Conservation (phyloP, 2,888 invertebrate species). For the Eledone cirrhosa region DNA sequence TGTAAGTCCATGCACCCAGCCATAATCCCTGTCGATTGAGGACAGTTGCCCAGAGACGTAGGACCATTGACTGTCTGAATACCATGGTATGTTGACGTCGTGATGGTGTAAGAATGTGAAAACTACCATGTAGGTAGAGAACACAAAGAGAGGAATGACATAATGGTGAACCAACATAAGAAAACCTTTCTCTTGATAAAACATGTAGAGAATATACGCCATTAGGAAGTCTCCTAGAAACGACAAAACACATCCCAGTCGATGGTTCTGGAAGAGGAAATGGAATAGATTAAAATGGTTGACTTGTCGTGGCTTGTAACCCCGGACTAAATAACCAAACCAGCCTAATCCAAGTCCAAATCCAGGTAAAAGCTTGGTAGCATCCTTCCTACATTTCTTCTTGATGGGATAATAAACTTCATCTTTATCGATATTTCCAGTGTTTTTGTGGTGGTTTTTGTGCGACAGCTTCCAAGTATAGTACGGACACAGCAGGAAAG, state of each 20-base stretch:
- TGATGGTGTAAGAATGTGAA: slow-evolving; percentile 64
- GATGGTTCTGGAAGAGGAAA: slow-evolving; percentile 48
- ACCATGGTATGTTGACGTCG: slow-evolving; percentile 61
- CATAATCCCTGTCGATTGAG: slow-evolving; percentile 62
- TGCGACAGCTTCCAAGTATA: slow-evolving; percentile 63
- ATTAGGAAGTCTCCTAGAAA: slow-evolving; percentile 43
- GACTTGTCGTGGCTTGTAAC: slow-evolving; percentile 56
- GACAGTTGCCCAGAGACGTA: slow-evolving; percentile 62
- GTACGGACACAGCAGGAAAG: slow-evolving; percentile 58
- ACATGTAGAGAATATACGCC: slow-evolving; percentile 43
- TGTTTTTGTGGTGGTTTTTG: slow-evolving; percentile 60
- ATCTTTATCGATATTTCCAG: slow-evolving; percentile 62
- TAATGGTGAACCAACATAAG: slow-evolving; percentile 50
- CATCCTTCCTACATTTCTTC: slow-evolving; percentile 37
- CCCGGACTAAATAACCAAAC: slow-evolving; percentile 56
- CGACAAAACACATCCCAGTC: slow-evolving; percentile 46
- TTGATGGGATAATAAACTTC: slow-evolving; percentile 62
- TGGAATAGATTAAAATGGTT: slow-evolving; percentile 51
- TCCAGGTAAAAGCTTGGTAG: slow-evolving; percentile 34
- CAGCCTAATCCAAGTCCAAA: slow-evolving; percentile 57
- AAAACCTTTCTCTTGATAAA: slow-evolving; percentile 43
- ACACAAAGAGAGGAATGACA: slow-evolving; percentile 54
- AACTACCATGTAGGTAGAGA: slow-evolving; percentile 59
- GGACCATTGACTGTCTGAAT: slow-evolving; percentile 56
- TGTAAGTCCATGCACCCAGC: slow-evolving; percentile 58